phyloP scores from a whole-genome alignment of 2,113 vertebrate species.

The Malurus alboscapulatus region DNA sequence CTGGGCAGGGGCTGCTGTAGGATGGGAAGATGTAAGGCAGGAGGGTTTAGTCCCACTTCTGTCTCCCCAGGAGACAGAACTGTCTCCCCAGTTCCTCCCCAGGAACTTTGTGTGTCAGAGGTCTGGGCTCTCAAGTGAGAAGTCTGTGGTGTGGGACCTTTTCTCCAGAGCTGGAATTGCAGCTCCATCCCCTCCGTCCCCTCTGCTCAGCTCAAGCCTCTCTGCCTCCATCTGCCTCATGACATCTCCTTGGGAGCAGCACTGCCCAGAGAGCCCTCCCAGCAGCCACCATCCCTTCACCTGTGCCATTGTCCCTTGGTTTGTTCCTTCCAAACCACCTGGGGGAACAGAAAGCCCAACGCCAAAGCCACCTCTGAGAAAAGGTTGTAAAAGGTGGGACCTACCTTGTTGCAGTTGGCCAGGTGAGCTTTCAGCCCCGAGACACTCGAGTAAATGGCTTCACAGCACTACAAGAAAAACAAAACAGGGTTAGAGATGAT shows the following conservation, averaged over 20 bases:
- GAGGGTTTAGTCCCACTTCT: neutral
- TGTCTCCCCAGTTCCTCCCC: too few relatives aligned
- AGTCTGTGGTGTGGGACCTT: neutral
- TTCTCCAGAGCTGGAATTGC: neutral
- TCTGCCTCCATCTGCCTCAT: neutral
- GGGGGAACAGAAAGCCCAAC: neutral
- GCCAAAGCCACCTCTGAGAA: neutral
- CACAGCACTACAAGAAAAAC: constrained; percentile 83
- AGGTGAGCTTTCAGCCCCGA: constrained; percentile 96
- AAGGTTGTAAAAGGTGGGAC: neutral
- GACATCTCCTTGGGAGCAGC: neutral
- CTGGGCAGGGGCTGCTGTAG: neutral
- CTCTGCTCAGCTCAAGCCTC: neutral
- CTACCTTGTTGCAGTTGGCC: constrained; percentile 96
- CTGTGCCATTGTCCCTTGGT: neutral
- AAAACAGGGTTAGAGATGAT: neutral
- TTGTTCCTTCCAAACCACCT: neutral
- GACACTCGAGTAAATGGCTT: constrained; percentile 96
- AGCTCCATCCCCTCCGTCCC: neutral
- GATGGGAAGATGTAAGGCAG: neutral
- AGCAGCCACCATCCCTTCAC: neutral
- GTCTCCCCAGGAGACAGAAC: fast-evolving
- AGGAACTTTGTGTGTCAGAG: fast-evolving
- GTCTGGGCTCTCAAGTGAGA: neutral
- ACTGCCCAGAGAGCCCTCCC: neutral